phyloP scores from a whole-genome alignment of 2,888 invertebrate genomes.

The Campoplex nolae region DNA sequence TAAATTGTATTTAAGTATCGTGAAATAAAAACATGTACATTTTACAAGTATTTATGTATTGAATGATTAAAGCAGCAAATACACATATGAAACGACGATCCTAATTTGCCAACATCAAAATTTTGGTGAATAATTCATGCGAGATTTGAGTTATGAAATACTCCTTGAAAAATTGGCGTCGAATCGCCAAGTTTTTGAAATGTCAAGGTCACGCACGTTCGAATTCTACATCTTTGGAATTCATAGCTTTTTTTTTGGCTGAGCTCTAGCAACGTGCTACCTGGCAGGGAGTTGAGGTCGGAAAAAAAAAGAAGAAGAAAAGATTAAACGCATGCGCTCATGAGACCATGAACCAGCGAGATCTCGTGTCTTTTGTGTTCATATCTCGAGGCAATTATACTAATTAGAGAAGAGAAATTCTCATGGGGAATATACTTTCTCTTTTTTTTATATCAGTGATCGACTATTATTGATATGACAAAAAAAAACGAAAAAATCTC shows the following conservation, averaged over 20 bases:
- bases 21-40: slow-evolving; percentile 71
- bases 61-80: slow-evolving; percentile 39
- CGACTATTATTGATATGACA: background rate
- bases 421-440: slow-evolving; percentile 49
- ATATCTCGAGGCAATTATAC: slow-evolving; percentile 29
- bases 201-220: slow-evolving; percentile 75
- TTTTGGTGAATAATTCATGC: slow-evolving; percentile 50
- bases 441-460: slow-evolving; percentile 39
- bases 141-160: slow-evolving; percentile 49
- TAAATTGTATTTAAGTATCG: slow-evolving; percentile 70
- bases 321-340: slow-evolving; percentile 33
- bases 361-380: slow-evolving; percentile 50
- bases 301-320: background rate
- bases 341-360: slow-evolving; percentile 49
- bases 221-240: slow-evolving; percentile 16
- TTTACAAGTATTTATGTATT: slow-evolving; percentile 59
- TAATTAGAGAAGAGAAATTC: slow-evolving; percentile 63
- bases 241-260: background rate
- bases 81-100: slow-evolving; percentile 5
- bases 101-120: background rate
- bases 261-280: background rate
- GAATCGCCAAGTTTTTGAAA: slow-evolving; percentile 69
- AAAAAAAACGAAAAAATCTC: slow-evolving; percentile 1
- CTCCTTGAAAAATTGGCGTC: slow-evolving; percentile 61
- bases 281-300: background rate